phyloP scores from a whole-genome alignment of 2,113 vertebrate species.

The Trichechus manatus region DNA sequence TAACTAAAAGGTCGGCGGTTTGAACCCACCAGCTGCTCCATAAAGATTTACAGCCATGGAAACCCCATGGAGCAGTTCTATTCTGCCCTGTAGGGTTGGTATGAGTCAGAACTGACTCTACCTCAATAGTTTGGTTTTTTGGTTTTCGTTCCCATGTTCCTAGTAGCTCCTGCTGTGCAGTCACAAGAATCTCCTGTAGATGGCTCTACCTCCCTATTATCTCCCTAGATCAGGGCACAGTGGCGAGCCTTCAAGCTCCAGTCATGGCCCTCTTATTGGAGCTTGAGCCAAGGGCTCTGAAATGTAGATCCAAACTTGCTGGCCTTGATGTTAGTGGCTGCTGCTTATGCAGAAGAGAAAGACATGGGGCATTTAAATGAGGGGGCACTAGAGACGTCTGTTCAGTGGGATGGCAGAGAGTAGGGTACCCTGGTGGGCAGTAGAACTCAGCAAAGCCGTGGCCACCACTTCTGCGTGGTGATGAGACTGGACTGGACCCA shows the following conservation, averaged over 20 bases:
- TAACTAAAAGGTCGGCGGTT: not conserved
- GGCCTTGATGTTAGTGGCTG: not conserved
- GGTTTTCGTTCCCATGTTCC: not conserved
- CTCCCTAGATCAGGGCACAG: not conserved
- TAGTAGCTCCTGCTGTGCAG: not conserved
- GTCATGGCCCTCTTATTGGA: not conserved
- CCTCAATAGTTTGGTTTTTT: not conserved
- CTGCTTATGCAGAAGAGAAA: not conserved
- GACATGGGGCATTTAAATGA: not conserved
- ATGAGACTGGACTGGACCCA: not conserved
- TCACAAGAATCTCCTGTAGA: conserved; percentile 51
- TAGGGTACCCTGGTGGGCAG: not conserved
- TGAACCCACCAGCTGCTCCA: not conserved
- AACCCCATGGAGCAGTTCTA: not conserved
- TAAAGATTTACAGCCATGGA: not conserved
- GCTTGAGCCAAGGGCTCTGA: not conserved
- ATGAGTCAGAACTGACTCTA: not conserved
- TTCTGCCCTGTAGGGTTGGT: no score
- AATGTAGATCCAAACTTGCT: not conserved
- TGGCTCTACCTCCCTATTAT: conserved; percentile 26
- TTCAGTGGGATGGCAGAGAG: not conserved
- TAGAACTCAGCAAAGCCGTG: not conserved
- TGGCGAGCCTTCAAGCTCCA: not conserved
- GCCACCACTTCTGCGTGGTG: not conserved
- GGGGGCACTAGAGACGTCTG: accelerated